Base-by-base conservation (phyloP, 2,797 vertebrate species). In the Mus minutoides region DNA sequence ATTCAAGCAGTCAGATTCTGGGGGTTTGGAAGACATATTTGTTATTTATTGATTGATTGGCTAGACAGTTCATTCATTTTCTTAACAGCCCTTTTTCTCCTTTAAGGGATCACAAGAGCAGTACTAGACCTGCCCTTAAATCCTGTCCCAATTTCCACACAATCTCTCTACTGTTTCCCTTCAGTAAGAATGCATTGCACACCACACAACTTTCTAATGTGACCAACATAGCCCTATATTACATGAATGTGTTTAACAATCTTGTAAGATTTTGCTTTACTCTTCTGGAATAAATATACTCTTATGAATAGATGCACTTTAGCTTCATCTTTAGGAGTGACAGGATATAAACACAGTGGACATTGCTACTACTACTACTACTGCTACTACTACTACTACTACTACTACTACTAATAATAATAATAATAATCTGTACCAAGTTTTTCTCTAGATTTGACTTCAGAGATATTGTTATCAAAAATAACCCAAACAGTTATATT, bases 31-130 rank as follows among this genome's bases (percentile, higher is more conserved):
- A 88, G 34, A n/a, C 19, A 31, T 64, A 10, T 84, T 22, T 69
- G 37, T 9, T 52, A 80, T 67, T 92, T 43, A 62, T 67, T 37
- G 2, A 60, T 24, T 67, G 21, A 71, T 54, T 71, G 31, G 3
- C n/a, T 67, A 13, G 11, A 46, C 12, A 43, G 6, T 52, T 43
- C 12, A n/a, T 26, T 83, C 52, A 49, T 69, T 14, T 4, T 60
- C 56, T 22, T 24, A 31, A 75, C 84, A 92, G 49, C 73, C 82
- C 49, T 5, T 56, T 69, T 31, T 86, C 37, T 31, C 12, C 29
- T 94, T 94, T 94, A 96, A 78, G 88, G 80, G 71, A 52, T 88
- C 58, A 84, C 40, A 52, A 26, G 90, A 90, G 73, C 14, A 24
- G 62, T 54, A 9, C 0, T 9, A 67, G 19, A 11, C 3, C 10